Evolutionary conservation across 2,888 invertebrate genomes (phyloP).

Genomic region (Elysia crispata): DNA sequence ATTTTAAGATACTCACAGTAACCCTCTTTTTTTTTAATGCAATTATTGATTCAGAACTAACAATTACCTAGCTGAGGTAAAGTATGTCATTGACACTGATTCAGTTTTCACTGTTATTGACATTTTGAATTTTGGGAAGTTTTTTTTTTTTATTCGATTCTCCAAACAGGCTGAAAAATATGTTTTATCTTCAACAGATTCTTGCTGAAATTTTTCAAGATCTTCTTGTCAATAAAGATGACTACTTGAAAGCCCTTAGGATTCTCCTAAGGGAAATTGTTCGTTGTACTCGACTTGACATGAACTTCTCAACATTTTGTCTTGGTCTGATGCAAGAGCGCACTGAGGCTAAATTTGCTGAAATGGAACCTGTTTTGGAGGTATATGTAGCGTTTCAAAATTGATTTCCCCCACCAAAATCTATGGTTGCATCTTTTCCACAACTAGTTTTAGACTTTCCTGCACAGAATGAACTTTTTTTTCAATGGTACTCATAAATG

Average conservation of each 20-base stretch:
- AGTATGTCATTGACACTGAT: too few species aligned
- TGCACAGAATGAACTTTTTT: too few species aligned
- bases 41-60: too few species aligned
- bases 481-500: too few species aligned
- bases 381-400: conserved; percentile 53
- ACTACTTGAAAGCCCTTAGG: conserved; percentile 91
- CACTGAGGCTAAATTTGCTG: conserved; percentile 72
- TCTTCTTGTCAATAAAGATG: conserved; percentile 86
- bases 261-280: conserved; percentile 92
- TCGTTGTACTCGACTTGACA: conserved; percentile 88
- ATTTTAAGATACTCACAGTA: too few species aligned
- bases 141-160: neutral
- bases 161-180: neutral
- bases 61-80: too few species aligned
- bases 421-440: too few species aligned
- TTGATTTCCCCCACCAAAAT: too few species aligned
- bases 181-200: conserved; percentile 62
- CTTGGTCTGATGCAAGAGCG: conserved; percentile 84
- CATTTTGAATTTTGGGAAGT: neutral
- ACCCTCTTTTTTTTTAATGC: too few species aligned
- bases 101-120: too few species aligned
- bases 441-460: too few species aligned
- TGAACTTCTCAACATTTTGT: conserved; percentile 88
- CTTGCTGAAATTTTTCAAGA: conserved; percentile 83
- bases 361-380: conserved; percentile 75